Evolutionary conservation across 2,797 vertebrate genomes (phyloP).

Genomic region (Atherinosoma microstoma): DNA sequence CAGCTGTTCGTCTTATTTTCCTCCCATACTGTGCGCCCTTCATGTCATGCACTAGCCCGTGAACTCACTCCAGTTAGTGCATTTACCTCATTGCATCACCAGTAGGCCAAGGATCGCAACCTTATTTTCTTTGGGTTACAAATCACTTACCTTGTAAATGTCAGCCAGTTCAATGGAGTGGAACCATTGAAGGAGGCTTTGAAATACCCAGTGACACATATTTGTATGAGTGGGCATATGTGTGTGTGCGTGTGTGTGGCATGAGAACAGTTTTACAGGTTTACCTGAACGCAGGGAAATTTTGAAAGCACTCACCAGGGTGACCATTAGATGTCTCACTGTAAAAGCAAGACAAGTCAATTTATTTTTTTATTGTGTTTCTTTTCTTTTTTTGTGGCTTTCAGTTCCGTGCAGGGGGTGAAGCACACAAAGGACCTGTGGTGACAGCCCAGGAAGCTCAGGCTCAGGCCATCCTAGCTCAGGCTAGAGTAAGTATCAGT

Average conservation of each 20-base stretch:
- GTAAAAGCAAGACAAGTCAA: slow-evolving; percentile 40
- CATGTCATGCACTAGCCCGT: slow-evolving; percentile 34
- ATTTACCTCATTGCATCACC: slow-evolving; percentile 57
- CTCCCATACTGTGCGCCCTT: slow-evolving; percentile 30
- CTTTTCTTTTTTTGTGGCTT: slow-evolving; percentile 39
- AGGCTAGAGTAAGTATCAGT: slow-evolving; percentile 89
- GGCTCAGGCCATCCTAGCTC: slow-evolving; percentile 96
- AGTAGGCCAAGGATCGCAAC: slow-evolving; percentile 52
- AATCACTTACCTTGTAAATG: slow-evolving; percentile 78
- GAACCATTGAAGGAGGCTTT: slow-evolving; percentile 69
- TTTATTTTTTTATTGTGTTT: slow-evolving; percentile 53
- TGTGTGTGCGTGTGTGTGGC: slow-evolving; percentile 5
- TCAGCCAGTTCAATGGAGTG: slow-evolving; percentile 70
- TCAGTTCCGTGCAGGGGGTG: slow-evolving; percentile 95
- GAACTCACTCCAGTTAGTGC: slow-evolving; percentile 49
- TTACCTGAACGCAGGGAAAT: slow-evolving; percentile 14
- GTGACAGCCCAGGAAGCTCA: slow-evolving; percentile 96
- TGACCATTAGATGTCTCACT: slow-evolving; percentile 27
- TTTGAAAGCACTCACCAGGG: slow-evolving; percentile 40
- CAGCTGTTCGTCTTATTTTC: slow-evolving; percentile 21
- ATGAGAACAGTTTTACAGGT: slow-evolving; percentile 39
- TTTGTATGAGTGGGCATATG: slow-evolving; percentile 18
- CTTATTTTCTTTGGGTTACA: slow-evolving; percentile 73
- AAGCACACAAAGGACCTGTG: slow-evolving; percentile 93
- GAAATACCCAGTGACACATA: slow-evolving; percentile 57